Base-by-base conservation (phyloP, 2,113 vertebrate species). In the Carollia perspicillata region DNA sequence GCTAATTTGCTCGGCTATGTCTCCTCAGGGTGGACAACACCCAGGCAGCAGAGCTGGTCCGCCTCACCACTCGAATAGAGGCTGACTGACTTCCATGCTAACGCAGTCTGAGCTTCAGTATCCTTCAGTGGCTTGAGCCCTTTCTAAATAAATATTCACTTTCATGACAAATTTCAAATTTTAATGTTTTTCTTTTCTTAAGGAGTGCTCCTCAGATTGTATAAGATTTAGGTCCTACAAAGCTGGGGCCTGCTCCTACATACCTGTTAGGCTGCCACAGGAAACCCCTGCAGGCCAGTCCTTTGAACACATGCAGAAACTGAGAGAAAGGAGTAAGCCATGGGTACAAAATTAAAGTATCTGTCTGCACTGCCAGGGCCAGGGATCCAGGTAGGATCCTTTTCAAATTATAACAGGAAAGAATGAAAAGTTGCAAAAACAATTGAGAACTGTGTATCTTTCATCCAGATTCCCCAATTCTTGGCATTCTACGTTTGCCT, bases 151-250 rank as follows among this genome's bases (percentile, higher is more conserved):
- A 85, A 83, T 55, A 40, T 13, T 84, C 28, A 23, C 28, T 90
- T 74, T 90, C 26, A 58, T 53, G 51, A 63, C 63, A 63, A 88
- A 86, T 49, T 95, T 60, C 37, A 44, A 72, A 92, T 66, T 79
- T 63, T 65, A 93, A 60, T 78, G 58, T 69, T n/a, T 78, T 42
- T 42, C 10, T 68, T 93, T 94, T 85, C 9, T 80, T 89, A 42
- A 89, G 44, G 66, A 81, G 16, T 10, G 8, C 30, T 49, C 26
- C 11, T 66, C 47, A 55, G 88, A 85, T 65, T 51, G 10, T 33
- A 0, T 94, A 55, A 66, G 17, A 90, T 42, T 28, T 35, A 66
- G 53, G 68, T 84, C 1, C 20, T 60, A 65, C 66, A 72, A 66
- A 88, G 11, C 49, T 87, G 49, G 14, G 14, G 2, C 23, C 66